Conservation (phyloP, 1,140 invertebrate species). For the Hestina assimilis region DNA sequence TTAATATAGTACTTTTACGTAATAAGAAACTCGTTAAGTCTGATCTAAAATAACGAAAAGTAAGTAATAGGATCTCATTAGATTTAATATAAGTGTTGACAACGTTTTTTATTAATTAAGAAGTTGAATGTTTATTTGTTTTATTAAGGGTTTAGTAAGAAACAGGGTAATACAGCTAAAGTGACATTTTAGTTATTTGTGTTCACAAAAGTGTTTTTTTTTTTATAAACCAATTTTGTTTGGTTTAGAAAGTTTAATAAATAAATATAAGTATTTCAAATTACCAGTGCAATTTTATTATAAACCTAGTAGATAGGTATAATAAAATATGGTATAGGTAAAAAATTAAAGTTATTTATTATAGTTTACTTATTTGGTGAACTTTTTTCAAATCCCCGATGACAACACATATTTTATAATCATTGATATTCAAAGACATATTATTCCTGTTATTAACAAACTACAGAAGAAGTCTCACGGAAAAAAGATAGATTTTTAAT, state of each 20-base stretch:
- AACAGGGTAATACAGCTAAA: conserved; percentile 29
- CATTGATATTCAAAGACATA: no score
- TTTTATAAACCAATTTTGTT: conserved; percentile 31
- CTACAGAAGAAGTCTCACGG: no score
- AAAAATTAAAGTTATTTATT: no score
- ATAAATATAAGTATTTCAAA: conserved; percentile 20
- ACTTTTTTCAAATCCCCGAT: no score
- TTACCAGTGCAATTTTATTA: conserved; percentile 1
- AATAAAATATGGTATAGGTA: not conserved
- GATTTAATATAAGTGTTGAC: conserved; percentile 21
- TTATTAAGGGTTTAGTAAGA: conserved; percentile 31
- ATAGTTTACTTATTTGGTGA: not conserved
- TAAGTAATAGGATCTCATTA: conserved; percentile 23
- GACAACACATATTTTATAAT: no score
- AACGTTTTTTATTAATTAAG: conserved; percentile 27
- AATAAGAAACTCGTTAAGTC: conserved; percentile 17
- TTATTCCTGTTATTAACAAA: no score
- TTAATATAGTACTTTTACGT: conserved; percentile 24
- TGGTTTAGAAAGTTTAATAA: conserved; percentile 31
- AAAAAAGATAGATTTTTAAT: no score
- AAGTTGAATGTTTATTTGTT: conserved; percentile 29
- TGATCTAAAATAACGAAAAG: conserved; percentile 21
- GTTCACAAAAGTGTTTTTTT: conserved; percentile 33
- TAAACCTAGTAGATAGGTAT: not conserved
- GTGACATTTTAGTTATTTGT: conserved; percentile 32